A percentile compares a stretch with the other conserved stretches of the same genome.
Conservation (phyloP, 2,888 invertebrate species). For the Nowickia ferox region DNA sequence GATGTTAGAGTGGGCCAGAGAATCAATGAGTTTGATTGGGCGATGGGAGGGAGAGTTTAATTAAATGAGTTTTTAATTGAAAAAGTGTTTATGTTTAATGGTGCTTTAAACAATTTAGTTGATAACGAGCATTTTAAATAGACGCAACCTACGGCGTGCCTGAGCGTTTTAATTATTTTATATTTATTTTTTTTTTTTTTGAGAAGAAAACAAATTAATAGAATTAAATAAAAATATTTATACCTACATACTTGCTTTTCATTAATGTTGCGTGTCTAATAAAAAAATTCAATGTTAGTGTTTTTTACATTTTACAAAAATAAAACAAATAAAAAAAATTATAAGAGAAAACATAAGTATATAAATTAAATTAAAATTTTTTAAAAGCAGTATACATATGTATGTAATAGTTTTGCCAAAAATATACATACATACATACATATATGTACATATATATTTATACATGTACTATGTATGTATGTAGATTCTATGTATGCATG, state of each 20-base stretch:
- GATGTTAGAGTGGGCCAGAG: not conserved
- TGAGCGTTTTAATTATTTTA: not conserved
- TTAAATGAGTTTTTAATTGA: constrained; percentile 18
- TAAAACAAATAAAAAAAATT: constrained; percentile 1
- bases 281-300: constrained; percentile 34
- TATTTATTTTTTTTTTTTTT: not conserved
- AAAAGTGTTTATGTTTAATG: constrained; percentile 42
- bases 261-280: constrained; percentile 32
- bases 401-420: not conserved
- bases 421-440: no score
- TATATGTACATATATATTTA: no score
- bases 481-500: no score
- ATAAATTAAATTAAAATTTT: constrained; percentile 1
- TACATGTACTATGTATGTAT: no score
- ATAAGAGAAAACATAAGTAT: not conserved
- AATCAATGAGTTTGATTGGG: not conserved
- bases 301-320: not conserved
- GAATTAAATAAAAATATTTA: constrained; percentile 38
- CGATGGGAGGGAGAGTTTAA: not conserved
- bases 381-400: not conserved
- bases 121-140: constrained; percentile 54
- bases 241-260: not conserved
- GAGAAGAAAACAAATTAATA: constrained; percentile 43
- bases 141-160: constrained; percentile 19
- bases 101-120: constrained; percentile 56